Evolutionary conservation across 2,888 invertebrate species (phyloP).

Genomic region (Drosophila basisetae): DNA sequence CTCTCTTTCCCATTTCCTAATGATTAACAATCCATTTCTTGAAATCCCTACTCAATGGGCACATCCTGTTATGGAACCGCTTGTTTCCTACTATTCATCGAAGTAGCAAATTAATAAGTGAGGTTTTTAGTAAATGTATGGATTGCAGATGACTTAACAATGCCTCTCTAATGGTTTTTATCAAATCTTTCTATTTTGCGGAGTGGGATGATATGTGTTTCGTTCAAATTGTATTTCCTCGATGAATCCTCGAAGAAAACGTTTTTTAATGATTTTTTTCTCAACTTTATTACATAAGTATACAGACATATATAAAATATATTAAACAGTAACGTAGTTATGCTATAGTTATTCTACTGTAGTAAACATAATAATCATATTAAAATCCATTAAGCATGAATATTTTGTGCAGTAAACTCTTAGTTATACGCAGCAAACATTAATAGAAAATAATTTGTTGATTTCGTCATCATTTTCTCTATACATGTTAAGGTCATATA

Average conservation of each 20-base stretch:
- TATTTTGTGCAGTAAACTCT: slow-evolving; percentile 70
- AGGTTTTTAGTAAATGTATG: not conserved
- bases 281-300: slow-evolving; percentile 70
- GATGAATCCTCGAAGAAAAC: not conserved
- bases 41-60: too few relatives aligned
- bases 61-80: too few relatives aligned
- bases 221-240: not conserved
- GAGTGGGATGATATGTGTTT: not conserved
- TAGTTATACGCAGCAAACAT: slow-evolving; percentile 62
- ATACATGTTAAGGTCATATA: slow-evolving; percentile 20
- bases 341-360: slow-evolving; percentile 69
- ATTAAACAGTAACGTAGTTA: slow-evolving; percentile 68
- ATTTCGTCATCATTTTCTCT: slow-evolving; percentile 10
- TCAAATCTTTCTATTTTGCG: not conserved
- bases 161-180: not conserved
- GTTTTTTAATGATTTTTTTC: slow-evolving; percentile 21
- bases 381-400: slow-evolving; percentile 58
- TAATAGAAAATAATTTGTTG: slow-evolving; percentile 35
- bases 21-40: too few relatives aligned
- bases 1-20: too few relatives aligned
- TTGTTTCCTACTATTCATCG: too few relatives aligned
- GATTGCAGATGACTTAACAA: not conserved
- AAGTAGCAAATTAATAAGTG: not conserved
- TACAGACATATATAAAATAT: slow-evolving; percentile 71
- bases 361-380: slow-evolving; percentile 64